Evolutionary conservation across 2,888 invertebrate genomes (phyloP).

Genomic region (Lottia gigantea): DNA sequence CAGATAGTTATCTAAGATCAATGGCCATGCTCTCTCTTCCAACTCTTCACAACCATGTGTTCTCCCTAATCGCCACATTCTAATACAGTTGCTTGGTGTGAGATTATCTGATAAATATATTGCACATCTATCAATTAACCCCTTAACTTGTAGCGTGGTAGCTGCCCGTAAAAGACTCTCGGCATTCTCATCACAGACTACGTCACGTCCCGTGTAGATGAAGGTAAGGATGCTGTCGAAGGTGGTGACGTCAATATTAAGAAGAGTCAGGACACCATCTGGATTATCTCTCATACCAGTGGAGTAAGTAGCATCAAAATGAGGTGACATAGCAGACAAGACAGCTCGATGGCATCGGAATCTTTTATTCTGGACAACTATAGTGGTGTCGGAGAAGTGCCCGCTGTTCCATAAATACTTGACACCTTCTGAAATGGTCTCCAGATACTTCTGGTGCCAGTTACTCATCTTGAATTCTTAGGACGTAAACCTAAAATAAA

Average conservation of each 20-base stretch:
- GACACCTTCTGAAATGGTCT: slow-evolving; percentile 45
- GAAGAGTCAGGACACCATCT: slow-evolving; percentile 48
- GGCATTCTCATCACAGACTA: slow-evolving; percentile 82
- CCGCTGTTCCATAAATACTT: slow-evolving; percentile 45
- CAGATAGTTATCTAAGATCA: slow-evolving; percentile 72
- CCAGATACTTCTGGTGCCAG: slow-evolving; percentile 38
- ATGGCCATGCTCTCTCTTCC: slow-evolving; percentile 77
- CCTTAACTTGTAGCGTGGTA: slow-evolving; percentile 86
- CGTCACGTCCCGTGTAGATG: slow-evolving; percentile 83
- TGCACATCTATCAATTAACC: slow-evolving; percentile 83
- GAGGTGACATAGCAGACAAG: slow-evolving; percentile 54
- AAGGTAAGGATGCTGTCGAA: slow-evolving; percentile 84
- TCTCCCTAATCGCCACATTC: slow-evolving; percentile 84
- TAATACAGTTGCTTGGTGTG: slow-evolving; percentile 83
- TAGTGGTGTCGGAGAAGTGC: slow-evolving; percentile 55
- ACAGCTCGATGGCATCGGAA: slow-evolving; percentile 57
- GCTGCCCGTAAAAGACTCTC: slow-evolving; percentile 79
- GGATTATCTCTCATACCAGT: slow-evolving; percentile 51
- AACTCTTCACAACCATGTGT: slow-evolving; percentile 79
- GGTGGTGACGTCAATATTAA: slow-evolving; percentile 76
- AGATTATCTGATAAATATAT: slow-evolving; percentile 79
- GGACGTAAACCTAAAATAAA: too few species aligned
- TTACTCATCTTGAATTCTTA: slow-evolving; percentile 18
- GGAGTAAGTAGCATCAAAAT: slow-evolving; percentile 54
- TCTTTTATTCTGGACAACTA: slow-evolving; percentile 50